phyloP scores from a whole-genome alignment of 2,113 vertebrate species.

The Bucco capensis region DNA sequence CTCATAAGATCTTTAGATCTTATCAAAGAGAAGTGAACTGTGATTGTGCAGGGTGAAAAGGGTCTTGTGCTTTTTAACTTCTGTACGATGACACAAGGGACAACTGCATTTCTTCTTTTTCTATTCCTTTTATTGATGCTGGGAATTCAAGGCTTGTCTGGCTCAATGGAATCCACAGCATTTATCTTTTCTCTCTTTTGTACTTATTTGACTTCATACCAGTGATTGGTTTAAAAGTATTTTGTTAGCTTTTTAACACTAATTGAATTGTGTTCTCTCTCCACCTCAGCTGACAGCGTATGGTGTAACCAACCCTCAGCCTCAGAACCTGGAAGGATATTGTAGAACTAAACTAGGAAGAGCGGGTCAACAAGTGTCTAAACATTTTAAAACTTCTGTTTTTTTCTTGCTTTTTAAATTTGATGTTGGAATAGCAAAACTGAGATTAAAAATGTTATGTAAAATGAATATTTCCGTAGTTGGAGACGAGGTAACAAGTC shows the following conservation, averaged over 20 bases:
- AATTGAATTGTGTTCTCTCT: not conserved
- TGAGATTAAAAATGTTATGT: not conserved
- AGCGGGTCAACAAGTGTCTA: not conserved
- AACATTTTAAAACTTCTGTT: not conserved
- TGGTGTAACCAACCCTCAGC: not conserved
- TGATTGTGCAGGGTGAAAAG: slow-evolving; percentile 36
- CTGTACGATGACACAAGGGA: slow-evolving; percentile 12
- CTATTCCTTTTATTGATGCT: slow-evolving; percentile 1
- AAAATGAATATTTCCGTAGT: not conserved
- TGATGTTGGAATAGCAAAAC: not conserved
- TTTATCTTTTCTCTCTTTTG: slow-evolving; percentile 8
- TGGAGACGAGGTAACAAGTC: not conserved
- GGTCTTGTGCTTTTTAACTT: slow-evolving; percentile 53
- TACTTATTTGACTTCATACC: not conserved
- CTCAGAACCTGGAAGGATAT: not conserved
- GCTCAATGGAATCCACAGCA: not conserved
- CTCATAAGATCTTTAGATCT: slow-evolving; percentile 46
- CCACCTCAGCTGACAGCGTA: not conserved
- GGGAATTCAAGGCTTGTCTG: slow-evolving; percentile 7
- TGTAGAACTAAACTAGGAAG: not conserved
- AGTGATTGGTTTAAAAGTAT: not conserved
- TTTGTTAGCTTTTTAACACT: not conserved
- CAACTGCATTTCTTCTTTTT: slow-evolving; percentile 12
- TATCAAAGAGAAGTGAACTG: slow-evolving; percentile 40
- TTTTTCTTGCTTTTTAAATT: not conserved